Evolutionary conservation across 2,113 vertebrate genomes (phyloP), one percentile per base, ranked within the genome.

Genomic region (Prinia subflava): DNA sequence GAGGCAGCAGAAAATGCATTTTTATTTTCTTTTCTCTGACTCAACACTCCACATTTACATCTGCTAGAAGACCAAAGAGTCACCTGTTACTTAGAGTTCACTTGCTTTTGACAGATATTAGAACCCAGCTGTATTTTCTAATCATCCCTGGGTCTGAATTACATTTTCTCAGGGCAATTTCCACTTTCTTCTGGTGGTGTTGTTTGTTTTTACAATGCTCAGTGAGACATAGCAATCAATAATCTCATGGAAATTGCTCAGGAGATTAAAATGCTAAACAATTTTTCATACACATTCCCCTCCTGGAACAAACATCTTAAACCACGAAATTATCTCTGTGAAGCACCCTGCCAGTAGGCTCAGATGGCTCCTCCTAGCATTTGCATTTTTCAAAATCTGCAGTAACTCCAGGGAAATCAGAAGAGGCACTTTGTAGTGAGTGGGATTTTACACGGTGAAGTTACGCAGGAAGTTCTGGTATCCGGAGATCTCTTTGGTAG

Each of bases 1-100:
- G 15, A 95, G 44, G 53, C 49, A 94, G 56, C 7, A 95, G 63
- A 94, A 92, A 87, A 87, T 30, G 35, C 6, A 50, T 89, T 94
- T 96, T 49, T 64, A 2, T 81, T 95, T 89, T 91, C 55, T 42
- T 67, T 91, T 90, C 50, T 80, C 52, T 94, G 60, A 91, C 92
- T 93, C 80, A 87, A 65, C 60, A 57, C 12, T 65, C 42, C 19
- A 78, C 17, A 46, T 84, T 71, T 87, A 70, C 65, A 57, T 73
- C 44, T 94, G 23, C 49, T 83, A 57, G 63, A 84, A 80, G 47
- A 71, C 44, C 57, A 33, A 87, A 81, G 44, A 74, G 91, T 92
- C 81, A 83, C 82, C 89, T 89, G 74, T 67, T 82, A 68, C 69
- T 92, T 63, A 56, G 28, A 27, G 83, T 95, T 94, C 50, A 74